A percentile compares a stretch with the other conserved stretches of the same genome.
These are phyloP conservation scores for Macaca mulatta DNA, from an alignment of 2,113 vertebrate species.

Conservation along the genomic window DNA sequence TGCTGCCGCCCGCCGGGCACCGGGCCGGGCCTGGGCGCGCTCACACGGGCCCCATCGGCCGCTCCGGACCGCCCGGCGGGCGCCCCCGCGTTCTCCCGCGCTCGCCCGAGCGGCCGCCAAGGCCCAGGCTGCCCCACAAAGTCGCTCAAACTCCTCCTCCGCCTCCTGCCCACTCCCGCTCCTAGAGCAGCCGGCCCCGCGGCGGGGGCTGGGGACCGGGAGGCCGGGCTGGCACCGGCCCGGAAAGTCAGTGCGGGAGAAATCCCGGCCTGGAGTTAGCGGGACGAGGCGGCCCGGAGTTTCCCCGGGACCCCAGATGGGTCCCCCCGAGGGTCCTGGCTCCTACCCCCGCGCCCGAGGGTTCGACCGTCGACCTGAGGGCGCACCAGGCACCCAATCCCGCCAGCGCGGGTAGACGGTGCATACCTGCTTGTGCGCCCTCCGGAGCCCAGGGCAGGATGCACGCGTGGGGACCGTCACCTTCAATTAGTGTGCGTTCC, in stretches of 20 bases:
- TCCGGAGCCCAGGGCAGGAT: neutral
- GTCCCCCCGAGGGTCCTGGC: neutral
- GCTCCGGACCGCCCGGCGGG: slow-evolving; percentile 76
- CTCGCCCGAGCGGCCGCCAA: neutral
- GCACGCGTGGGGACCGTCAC: no score
- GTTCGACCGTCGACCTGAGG: neutral
- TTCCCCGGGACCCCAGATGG: neutral
- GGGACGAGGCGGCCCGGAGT: neutral
- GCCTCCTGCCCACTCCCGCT: slow-evolving; percentile 39
- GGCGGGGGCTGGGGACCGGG: slow-evolving; percentile 71
- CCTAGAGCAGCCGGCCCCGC: slow-evolving; percentile 74
- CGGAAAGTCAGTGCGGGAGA: slow-evolving; percentile 80
- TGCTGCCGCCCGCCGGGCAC: slow-evolving; percentile 82
- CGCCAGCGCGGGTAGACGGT: neutral
- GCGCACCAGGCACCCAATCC: neutral
- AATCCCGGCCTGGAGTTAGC: slow-evolving; percentile 86
- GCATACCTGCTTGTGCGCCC: neutral
- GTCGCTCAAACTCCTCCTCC: slow-evolving; percentile 71
- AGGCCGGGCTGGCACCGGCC: slow-evolving; percentile 73
- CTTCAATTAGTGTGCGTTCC: neutral
- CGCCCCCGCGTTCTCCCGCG: slow-evolving; percentile 41
- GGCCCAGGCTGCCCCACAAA: slow-evolving; percentile 68
- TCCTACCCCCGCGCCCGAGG: neutral
- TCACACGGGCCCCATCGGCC: slow-evolving; percentile 73
- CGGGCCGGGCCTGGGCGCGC: slow-evolving; percentile 74